Conservation (phyloP, 2,888 invertebrate species). For the Drosophila emarginata region DNA sequence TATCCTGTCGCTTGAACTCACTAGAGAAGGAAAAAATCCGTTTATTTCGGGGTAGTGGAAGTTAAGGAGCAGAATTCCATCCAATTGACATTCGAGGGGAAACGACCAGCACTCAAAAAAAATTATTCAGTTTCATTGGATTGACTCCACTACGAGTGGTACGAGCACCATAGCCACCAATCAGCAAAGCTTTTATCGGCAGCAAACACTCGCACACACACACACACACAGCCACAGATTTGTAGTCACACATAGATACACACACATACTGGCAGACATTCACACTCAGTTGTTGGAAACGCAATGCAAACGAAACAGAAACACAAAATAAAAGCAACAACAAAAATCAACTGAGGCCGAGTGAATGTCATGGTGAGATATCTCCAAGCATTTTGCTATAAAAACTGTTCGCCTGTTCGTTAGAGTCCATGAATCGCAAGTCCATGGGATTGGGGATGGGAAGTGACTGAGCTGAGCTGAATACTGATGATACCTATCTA, state of each 20-base stretch:
- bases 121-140: not conserved
- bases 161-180: not conserved
- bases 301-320: slow-evolving; percentile 11
- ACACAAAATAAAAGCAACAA: slow-evolving; percentile 25
- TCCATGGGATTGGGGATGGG: slow-evolving; percentile 26
- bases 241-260: not conserved
- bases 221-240: not conserved
- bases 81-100: slow-evolving; percentile 2
- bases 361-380: slow-evolving; percentile 61
- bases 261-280: slow-evolving; percentile 13
- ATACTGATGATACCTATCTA: not conserved
- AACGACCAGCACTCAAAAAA: slow-evolving; percentile 4
- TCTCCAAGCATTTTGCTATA: slow-evolving; percentile 39
- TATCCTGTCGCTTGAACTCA: slow-evolving; percentile 75
- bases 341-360: slow-evolving; percentile 52
- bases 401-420: slow-evolving; percentile 77
- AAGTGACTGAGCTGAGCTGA: slow-evolving; percentile 3
- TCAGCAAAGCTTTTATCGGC: slow-evolving; percentile 35
- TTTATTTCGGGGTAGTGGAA: slow-evolving; percentile 41
- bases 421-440: slow-evolving; percentile 83
- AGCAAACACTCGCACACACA: slow-evolving; percentile 10
- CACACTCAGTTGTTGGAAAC: slow-evolving; percentile 16
- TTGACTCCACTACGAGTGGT: not conserved
- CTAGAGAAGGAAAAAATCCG: slow-evolving; percentile 73
- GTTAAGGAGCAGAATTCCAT: not conserved